phyloP scores from a whole-genome alignment of 2,113 vertebrate species.

The Ornithorhynchus anatinus region DNA sequence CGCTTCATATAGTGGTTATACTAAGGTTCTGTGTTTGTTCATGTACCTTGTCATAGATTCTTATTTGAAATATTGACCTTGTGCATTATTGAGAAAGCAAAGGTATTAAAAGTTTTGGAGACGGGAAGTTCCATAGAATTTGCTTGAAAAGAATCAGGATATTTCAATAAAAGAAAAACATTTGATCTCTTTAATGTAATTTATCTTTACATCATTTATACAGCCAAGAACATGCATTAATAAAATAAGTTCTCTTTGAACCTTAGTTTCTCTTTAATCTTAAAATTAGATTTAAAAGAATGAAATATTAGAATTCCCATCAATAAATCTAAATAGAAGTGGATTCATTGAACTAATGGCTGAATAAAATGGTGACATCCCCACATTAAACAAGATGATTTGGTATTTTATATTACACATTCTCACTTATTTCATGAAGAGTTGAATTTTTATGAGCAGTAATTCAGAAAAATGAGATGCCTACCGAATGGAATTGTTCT shows the following conservation, averaged over 20 bases:
- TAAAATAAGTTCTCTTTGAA: conserved; percentile 64
- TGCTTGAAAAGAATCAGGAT: conserved; percentile 29
- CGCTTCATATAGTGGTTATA: too few relatives aligned
- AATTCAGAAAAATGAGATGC: conserved; percentile 67
- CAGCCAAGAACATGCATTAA: conserved; percentile 32
- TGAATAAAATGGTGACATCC: conserved; percentile 74
- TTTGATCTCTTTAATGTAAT: conserved; percentile 22
- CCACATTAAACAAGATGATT: conserved; percentile 74
- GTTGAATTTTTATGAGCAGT: conserved; percentile 62
- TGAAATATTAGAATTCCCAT: conserved; percentile 77
- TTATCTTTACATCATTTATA: conserved; percentile 57
- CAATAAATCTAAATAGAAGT: conserved; percentile 82
- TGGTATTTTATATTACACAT: conserved; percentile 67
- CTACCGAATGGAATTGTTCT: conserved; percentile 62
- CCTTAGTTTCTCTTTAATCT: conserved; percentile 60
- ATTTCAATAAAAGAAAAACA: conserved; percentile 51
- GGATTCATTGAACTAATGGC: conserved; percentile 69
- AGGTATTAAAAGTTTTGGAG: conserved; percentile 4
- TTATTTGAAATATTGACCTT: too few relatives aligned
- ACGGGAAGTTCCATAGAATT: conserved; percentile 9
- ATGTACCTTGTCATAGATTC: too few relatives aligned
- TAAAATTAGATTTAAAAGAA: conserved; percentile 68
- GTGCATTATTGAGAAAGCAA: too few relatives aligned
- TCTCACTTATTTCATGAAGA: conserved; percentile 70
- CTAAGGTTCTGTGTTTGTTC: too few relatives aligned